Evolutionary conservation across 2,888 invertebrate species (phyloP).

Genomic region (Drosophila lacicola): DNA sequence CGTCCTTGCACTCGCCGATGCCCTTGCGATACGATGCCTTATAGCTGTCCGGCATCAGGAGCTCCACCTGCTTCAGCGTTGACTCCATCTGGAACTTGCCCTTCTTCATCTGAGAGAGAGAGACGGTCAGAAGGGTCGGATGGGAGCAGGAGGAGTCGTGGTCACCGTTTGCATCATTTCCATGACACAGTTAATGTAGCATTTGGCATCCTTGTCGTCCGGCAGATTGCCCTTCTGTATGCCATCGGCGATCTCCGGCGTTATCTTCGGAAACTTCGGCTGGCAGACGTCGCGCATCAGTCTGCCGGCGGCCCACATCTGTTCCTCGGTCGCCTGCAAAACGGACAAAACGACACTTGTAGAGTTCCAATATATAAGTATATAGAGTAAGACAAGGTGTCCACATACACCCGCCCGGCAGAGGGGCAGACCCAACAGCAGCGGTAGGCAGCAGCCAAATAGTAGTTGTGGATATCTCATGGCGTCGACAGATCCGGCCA

Average conservation of each 20-base stretch:
- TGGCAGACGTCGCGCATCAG: constrained; percentile 88
- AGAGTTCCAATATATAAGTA: too few species aligned
- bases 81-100: constrained; percentile 83
- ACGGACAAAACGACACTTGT: neutral
- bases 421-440: constrained; percentile 32
- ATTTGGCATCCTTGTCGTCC: constrained; percentile 84
- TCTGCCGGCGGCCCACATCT: constrained; percentile 88
- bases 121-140: neutral
- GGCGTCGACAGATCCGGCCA: neutral
- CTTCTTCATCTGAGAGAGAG: constrained; percentile 81
- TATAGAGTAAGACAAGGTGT: too few species aligned
- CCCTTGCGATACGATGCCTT: constrained; percentile 79
- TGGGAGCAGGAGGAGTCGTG: constrained; percentile 2
- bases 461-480: constrained; percentile 32
- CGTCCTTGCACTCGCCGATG: constrained; percentile 75
- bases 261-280: constrained; percentile 86
- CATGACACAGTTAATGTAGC: constrained; percentile 86
- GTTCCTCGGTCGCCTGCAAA: constrained; percentile 86
- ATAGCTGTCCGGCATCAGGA: constrained; percentile 82
- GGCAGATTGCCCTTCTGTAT: constrained; percentile 80
- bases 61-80: constrained; percentile 83
- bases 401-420: constrained; percentile 38
- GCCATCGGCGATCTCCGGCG: constrained; percentile 75
- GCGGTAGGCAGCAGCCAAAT: neutral
- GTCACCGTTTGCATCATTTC: constrained; percentile 86